These are phyloP conservation scores for Tokudaia muenninki DNA, from an alignment of 2,797 vertebrate species.

Conservation along the genomic window DNA sequence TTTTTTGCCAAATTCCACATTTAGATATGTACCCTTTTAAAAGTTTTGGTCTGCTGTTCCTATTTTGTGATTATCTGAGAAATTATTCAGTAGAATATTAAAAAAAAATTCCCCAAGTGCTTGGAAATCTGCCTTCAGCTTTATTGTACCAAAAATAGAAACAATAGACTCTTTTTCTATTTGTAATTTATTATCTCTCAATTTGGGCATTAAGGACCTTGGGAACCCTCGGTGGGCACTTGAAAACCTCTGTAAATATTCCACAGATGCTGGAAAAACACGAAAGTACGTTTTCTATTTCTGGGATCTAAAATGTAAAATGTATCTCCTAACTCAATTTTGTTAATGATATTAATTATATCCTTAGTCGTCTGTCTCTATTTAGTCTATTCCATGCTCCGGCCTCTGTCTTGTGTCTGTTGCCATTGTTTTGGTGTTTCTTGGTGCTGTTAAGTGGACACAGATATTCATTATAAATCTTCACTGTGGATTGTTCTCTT, in stretches of 20 bases:
- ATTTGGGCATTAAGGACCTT: constrained; percentile 32
- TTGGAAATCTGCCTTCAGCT: constrained; percentile 25
- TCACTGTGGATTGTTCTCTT: constrained; percentile 28
- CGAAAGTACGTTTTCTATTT: constrained; percentile 57
- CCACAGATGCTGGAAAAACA: constrained; percentile 32
- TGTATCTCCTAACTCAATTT: constrained; percentile 52
- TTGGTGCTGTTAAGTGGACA: not conserved
- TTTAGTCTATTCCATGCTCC: constrained; percentile 40
- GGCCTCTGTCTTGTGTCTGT: constrained; percentile 38
- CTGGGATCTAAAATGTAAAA: constrained; percentile 48
- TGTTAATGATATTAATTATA: constrained; percentile 52
- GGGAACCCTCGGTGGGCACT: not conserved
- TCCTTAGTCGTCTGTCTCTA: constrained; percentile 44
- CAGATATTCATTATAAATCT: constrained; percentile 32
- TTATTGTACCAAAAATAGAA: constrained; percentile 51
- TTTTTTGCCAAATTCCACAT: constrained; percentile 3
- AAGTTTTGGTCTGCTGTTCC: constrained; percentile 16
- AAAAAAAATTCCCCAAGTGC: not conserved
- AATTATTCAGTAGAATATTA: constrained; percentile 55
- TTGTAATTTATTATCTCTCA: constrained; percentile 62
- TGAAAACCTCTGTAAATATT: constrained; percentile 58
- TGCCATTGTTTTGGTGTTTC: not conserved
- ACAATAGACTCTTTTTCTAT: constrained; percentile 2
- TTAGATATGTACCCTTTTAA: constrained; percentile 40
- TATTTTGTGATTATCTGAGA: constrained; percentile 41